Conservation (phyloP, 2,888 invertebrate species). For the Sinhomidia bicolor region DNA sequence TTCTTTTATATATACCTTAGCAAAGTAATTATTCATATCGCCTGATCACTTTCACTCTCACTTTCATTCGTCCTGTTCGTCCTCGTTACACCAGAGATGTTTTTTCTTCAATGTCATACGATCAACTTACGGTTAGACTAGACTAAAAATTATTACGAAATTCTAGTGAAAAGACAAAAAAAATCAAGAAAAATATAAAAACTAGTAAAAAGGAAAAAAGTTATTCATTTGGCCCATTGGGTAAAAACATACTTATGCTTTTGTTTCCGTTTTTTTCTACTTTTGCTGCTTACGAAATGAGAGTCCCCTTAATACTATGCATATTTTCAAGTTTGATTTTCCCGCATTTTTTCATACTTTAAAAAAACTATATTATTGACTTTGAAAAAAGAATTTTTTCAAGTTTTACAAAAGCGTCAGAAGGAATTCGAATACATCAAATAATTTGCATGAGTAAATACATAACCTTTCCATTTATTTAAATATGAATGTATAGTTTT, state of each 20-base stretch:
- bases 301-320: neutral
- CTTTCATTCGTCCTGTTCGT: too few relatives aligned
- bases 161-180: too few relatives aligned
- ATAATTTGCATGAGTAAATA: neutral
- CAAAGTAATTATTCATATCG: too few relatives aligned
- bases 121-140: too few relatives aligned
- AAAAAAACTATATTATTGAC: neutral
- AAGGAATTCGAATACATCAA: neutral
- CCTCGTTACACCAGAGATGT: too few relatives aligned
- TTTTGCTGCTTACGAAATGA: neutral
- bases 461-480: too few relatives aligned
- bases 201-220: neutral
- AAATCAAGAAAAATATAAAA: too few relatives aligned
- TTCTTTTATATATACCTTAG: too few relatives aligned
- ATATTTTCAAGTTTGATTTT: conserved; percentile 1
- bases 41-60: too few relatives aligned
- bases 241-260: neutral
- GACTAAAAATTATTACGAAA: too few relatives aligned
- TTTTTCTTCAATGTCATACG: too few relatives aligned
- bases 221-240: neutral
- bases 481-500: too few relatives aligned
- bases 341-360: neutral
- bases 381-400: neutral
- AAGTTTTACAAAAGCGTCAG: neutral
- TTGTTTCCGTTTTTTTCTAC: neutral